A percentile compares a stretch with the other conserved stretches of the same genome.
Conservation (phyloP, 2,797 vertebrate species). For the Hoplostethus atlanticus region DNA sequence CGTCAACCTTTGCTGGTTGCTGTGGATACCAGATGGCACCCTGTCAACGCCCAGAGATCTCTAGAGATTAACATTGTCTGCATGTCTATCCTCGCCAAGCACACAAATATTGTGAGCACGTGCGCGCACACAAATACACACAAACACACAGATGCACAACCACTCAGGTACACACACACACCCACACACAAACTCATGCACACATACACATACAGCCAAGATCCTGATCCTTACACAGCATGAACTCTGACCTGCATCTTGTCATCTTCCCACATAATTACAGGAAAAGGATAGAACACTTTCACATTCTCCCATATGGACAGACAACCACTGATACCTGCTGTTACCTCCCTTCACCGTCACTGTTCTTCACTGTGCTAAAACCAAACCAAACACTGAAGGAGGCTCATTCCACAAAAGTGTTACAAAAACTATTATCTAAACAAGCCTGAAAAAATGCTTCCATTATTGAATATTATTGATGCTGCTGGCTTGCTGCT, state of each 20-base stretch:
- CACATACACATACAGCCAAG: slow-evolving; percentile 32
- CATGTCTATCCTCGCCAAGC: slow-evolving; percentile 71
- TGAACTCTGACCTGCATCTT: slow-evolving; percentile 27
- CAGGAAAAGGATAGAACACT: not conserved
- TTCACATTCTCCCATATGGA: slow-evolving; percentile 9
- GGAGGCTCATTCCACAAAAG: no score
- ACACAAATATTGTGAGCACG: slow-evolving; percentile 41
- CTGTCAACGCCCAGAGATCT: slow-evolving; percentile 86
- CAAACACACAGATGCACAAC: slow-evolving; percentile 3
- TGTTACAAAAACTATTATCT: no score
- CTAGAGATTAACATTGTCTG: slow-evolving; percentile 83
- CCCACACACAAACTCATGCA: not conserved
- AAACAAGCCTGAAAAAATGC: no score
- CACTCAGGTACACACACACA: not conserved
- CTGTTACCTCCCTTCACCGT: not conserved
- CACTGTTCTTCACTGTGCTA: not conserved
- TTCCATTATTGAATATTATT: no score
- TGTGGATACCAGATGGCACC: slow-evolving; percentile 86
- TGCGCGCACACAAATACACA: slow-evolving; percentile 39
- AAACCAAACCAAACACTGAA: no score
- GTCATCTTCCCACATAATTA: not conserved
- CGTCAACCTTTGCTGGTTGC: slow-evolving; percentile 84
- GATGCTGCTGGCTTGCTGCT: no score
- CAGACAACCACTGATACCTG: slow-evolving; percentile 22
- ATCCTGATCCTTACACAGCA: slow-evolving; percentile 34